Evolutionary conservation across 2,888 invertebrate species (phyloP).

Genomic region (Aethes cnicana): DNA sequence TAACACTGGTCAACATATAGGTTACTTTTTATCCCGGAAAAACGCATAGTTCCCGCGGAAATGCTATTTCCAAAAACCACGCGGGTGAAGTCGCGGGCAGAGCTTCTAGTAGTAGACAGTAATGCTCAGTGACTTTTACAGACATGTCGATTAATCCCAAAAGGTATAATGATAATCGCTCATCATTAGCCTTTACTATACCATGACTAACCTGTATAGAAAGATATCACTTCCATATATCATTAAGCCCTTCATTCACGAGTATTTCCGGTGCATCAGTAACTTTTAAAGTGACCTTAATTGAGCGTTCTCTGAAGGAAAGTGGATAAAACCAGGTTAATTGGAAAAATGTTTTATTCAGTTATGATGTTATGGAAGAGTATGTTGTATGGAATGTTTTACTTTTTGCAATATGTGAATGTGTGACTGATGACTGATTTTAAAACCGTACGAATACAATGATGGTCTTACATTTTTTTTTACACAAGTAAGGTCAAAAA

Average conservation of each 20-base stretch:
- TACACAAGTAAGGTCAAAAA: background rate
- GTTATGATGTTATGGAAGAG: conserved; percentile 1
- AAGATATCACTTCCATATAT: conserved; percentile 1
- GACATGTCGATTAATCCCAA: conserved; percentile 12
- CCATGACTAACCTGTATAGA: conserved; percentile 9
- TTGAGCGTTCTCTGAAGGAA: conserved; percentile 29
- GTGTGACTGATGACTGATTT: background rate
- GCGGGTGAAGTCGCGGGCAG: no score
- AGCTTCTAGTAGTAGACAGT: no score
- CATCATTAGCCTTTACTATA: conserved; percentile 20
- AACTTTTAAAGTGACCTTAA: conserved; percentile 29
- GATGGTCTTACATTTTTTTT: background rate
- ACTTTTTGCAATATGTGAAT: conserved; percentile 1
- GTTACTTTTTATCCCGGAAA: no score
- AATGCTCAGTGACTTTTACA: conserved; percentile 3
- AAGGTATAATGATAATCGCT: conserved; percentile 19
- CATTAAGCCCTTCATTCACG: conserved; percentile 27
- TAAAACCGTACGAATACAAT: background rate
- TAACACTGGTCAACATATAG: no score
- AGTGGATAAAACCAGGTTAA: conserved; percentile 19
- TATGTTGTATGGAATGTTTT: background rate
- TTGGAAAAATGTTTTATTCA: conserved; percentile 11
- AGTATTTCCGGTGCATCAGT: conserved; percentile 17
- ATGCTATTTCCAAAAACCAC: background rate
- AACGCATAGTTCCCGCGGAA: no score